Evolutionary conservation across 2,888 invertebrate species (phyloP).

Genomic region (Isotomurus palustris): DNA sequence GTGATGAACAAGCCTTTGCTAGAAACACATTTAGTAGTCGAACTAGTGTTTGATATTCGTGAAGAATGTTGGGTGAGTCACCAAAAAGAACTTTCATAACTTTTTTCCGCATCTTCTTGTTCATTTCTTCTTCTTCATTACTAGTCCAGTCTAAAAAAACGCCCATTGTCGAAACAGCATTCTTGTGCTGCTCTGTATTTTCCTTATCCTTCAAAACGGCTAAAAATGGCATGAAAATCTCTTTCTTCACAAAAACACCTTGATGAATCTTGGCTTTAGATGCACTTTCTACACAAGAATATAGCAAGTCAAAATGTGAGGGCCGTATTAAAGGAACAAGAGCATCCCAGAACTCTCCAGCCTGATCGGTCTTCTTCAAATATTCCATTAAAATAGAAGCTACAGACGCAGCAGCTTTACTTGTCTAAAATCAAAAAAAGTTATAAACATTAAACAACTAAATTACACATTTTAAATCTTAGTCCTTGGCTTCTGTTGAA

Average conservation of each 20-base stretch:
- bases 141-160: conserved; percentile 15
- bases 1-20: neutral
- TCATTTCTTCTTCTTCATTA: conserved; percentile 3
- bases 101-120: conserved; percentile 16
- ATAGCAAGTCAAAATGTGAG: conserved; percentile 32
- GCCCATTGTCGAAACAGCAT: neutral
- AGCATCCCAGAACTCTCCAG: conserved; percentile 27
- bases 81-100: conserved; percentile 15
- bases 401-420: too few relatives aligned
- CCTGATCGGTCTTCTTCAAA: conserved; percentile 13
- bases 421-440: too few relatives aligned
- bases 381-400: too few relatives aligned
- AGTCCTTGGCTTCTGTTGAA: neutral
- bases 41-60: conserved; percentile 19
- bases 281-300: conserved; percentile 22
- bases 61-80: conserved; percentile 19
- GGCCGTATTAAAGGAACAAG: conserved; percentile 23
- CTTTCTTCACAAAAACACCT: neutral
- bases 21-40: conserved; percentile 10
- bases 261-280: conserved; percentile 13
- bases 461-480: too few relatives aligned
- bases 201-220: conserved; percentile 20
- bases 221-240: conserved; percentile 9
- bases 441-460: too few relatives aligned
- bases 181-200: conserved; percentile 4